Percentiles rank a stretch among this genome's conserved stretches.
These are phyloP conservation scores for Lasiurus cinereus DNA, from an alignment of 2,113 vertebrate genomes.

Conservation along the genomic window DNA sequence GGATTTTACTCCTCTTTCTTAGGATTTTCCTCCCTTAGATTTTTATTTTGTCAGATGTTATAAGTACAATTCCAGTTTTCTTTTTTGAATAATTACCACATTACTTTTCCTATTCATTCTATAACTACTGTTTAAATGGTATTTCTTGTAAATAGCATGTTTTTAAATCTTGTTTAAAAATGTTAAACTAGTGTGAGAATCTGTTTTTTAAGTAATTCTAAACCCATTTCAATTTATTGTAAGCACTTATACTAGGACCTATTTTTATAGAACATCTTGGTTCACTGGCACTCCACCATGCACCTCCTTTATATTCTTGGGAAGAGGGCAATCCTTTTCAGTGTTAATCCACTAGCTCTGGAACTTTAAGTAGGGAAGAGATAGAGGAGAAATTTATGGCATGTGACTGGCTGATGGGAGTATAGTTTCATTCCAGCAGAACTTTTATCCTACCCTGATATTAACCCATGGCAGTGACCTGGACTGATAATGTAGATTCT, in stretches of 20 bases:
- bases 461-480: not conserved
- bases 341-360: not conserved
- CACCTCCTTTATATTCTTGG: not conserved
- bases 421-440: not conserved
- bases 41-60: conserved; percentile 21
- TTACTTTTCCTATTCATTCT: not conserved
- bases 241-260: not conserved
- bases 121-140: not conserved
- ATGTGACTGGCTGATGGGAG: not conserved
- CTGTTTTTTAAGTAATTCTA: conserved; percentile 14
- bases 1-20: not conserved
- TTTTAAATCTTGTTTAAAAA: not conserved
- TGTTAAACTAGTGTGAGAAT: not conserved
- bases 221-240: not conserved
- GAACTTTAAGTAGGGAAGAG: not conserved
- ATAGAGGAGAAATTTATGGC: not conserved
- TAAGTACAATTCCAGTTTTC: not conserved
- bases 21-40: not conserved
- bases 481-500: not conserved
- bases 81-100: not conserved
- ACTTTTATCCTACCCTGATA: not conserved
- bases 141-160: not conserved
- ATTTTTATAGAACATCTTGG: not conserved
- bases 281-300: not conserved
- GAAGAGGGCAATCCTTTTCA: not conserved